phyloP scores from a whole-genome alignment of 2,888 invertebrate genomes.

The Steinernema scapterisci region DNA sequence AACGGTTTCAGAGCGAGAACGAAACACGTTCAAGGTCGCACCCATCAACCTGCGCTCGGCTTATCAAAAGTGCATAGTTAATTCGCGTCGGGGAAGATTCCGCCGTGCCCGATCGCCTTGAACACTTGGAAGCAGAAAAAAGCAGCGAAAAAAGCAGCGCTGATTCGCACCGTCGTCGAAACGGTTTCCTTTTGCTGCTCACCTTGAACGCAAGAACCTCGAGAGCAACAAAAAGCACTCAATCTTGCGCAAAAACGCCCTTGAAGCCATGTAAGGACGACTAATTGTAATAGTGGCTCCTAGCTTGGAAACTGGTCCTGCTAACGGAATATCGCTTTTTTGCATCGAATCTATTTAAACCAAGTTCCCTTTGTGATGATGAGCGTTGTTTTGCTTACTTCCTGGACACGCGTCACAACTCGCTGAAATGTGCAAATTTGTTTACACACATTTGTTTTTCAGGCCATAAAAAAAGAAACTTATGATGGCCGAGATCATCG shows the following conservation, averaged over 20 bases:
- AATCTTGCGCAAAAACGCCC: neutral
- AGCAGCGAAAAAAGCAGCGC: neutral
- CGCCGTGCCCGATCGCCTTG: constrained; percentile 6
- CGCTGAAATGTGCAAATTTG: too few relatives aligned
- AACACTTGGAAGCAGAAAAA: constrained; percentile 18
- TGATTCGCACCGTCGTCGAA: neutral
- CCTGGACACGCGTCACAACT: too few relatives aligned
- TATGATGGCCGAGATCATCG: too few relatives aligned
- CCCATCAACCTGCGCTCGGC: neutral
- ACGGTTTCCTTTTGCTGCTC: neutral
- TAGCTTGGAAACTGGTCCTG: neutral
- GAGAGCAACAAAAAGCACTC: constrained; percentile 16
- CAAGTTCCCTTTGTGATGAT: too few relatives aligned
- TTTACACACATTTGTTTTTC: too few relatives aligned
- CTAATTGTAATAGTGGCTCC: neutral
- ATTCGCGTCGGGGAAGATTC: neutral
- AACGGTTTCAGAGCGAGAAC: neutral
- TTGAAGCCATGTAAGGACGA: neutral
- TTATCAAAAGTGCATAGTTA: constrained; percentile 33
- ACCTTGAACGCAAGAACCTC: constrained; percentile 8
- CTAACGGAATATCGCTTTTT: neutral
- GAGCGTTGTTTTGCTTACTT: too few relatives aligned
- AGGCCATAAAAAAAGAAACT: too few relatives aligned
- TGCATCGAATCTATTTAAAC: too few relatives aligned
- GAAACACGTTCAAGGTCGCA: constrained; percentile 12